These are phyloP conservation scores for Lagopus muta DNA, from an alignment of 2,113 vertebrate genomes.

Conservation along the genomic window DNA sequence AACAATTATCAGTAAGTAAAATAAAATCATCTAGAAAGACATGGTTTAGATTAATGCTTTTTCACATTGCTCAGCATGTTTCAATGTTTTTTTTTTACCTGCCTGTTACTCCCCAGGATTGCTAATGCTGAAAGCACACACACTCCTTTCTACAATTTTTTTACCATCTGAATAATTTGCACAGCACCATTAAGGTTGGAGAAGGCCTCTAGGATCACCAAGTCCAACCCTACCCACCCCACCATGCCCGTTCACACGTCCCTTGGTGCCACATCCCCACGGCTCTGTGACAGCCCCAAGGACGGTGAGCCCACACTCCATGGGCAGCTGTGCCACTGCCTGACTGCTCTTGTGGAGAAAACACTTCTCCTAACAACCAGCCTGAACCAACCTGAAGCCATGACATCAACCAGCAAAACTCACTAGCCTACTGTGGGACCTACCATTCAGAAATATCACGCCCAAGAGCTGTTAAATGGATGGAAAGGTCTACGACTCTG, in stretches of 20 bases:
- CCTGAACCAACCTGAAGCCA: too few species aligned
- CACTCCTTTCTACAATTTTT: not conserved
- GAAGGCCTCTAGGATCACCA: not conserved
- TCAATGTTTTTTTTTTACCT: not conserved
- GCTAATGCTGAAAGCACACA: not conserved
- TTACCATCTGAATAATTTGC: not conserved
- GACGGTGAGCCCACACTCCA: not conserved
- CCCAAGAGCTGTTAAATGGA: not conserved
- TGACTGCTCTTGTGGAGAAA: too few species aligned
- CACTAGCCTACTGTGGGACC: not conserved
- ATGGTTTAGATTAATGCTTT: not conserved
- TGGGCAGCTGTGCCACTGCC: not conserved
- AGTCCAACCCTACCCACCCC: not conserved
- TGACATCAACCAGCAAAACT: not conserved
- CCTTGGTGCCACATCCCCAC: not conserved
- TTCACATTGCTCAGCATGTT: not conserved
- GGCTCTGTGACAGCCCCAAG: not conserved
- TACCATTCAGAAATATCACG: rapidly evolving
- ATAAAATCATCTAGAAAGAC: not conserved
- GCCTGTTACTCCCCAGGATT: not conserved
- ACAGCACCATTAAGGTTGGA: not conserved
- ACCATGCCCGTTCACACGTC: too few species aligned
- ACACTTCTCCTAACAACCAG: not conserved
- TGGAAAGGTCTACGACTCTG: not conserved
- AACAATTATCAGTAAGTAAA: not conserved